Evolutionary conservation across 2,888 invertebrate species (phyloP), one percentile per base, ranked within the genome.

Genomic region (Lutraria lutraria): DNA sequence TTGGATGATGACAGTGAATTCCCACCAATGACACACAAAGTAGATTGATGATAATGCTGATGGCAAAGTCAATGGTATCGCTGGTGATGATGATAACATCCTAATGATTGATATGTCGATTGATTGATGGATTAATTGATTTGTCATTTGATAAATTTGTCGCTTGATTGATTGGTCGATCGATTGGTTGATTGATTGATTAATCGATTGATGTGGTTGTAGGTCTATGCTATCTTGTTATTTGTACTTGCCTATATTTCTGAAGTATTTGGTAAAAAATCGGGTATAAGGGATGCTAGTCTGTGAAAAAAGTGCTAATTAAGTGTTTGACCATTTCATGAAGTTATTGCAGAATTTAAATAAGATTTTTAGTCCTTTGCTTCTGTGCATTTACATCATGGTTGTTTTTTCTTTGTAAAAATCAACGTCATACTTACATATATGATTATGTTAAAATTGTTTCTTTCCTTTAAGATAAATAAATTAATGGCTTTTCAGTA

Each of bases 1-100:
- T 97, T 98, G 97, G 98, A 98, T 96, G 98, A 98, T 97, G 98
- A 98, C 93, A 97, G 97, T 93, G 98, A 98, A 97, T 98, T 98
- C 97, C 98, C 98, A 94, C 98, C 98, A 92, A 98, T 98, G 95
- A 97, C 97, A 87, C 97, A 97, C 89, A 96, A 96, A 91, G 95
- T 94, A 86, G 96, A 96, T 86, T 96, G 85, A 85, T 25, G 53
- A 54, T 54, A 31, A n/a, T 53, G 52, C 8, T 10, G 25, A 53
- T 19, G 53, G 29, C 19, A 31, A n/a, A 25, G 52, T 16, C 6
- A 16, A 53, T 19, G 19, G 34, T 34, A 31, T 31, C 19, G 19
- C 31, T 76, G 76, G 31, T 76, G 76, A 76, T 76, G 76, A 76
- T 76, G 34, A 76, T 76, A 6, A 76, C 34, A 34, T 34, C 63